These are phyloP conservation scores for Malachius bipustulatus DNA, from an alignment of 2,888 invertebrate species.

Conservation along the genomic window DNA sequence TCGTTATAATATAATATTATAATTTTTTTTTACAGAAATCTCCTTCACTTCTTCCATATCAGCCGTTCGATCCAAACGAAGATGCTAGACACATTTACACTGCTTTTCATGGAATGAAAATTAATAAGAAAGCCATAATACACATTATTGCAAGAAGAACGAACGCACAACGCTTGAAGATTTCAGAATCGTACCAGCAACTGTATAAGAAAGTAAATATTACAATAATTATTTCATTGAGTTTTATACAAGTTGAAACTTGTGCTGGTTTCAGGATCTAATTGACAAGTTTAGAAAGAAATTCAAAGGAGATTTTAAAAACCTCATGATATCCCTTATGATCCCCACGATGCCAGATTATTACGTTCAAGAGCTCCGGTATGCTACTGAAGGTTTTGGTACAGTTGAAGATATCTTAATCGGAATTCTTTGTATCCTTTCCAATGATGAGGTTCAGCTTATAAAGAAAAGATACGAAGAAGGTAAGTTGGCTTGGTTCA, in stretches of 20 bases:
- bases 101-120: not conserved
- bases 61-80: not conserved
- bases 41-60: not conserved
- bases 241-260: not conserved
- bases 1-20: too few relatives aligned
- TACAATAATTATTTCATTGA: not conserved
- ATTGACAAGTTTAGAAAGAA: constrained; percentile 1
- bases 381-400: not conserved
- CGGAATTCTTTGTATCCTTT: not conserved
- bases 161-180: not conserved
- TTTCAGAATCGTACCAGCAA: not conserved
- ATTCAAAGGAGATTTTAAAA: not conserved
- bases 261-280: not conserved
- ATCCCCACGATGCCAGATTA: not conserved
- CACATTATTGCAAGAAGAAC: not conserved
- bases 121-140: not conserved
- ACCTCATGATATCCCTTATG: not conserved
- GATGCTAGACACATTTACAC: not conserved
- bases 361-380: not conserved
- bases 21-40: too few relatives aligned
- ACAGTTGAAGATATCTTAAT: not conserved
- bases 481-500: not conserved
- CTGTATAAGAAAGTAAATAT: constrained; percentile 2
- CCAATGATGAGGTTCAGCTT: not conserved
- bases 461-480: not conserved